Base-by-base conservation (phyloP, 1,140 invertebrate genomes). In the Gryon sp. region DNA sequence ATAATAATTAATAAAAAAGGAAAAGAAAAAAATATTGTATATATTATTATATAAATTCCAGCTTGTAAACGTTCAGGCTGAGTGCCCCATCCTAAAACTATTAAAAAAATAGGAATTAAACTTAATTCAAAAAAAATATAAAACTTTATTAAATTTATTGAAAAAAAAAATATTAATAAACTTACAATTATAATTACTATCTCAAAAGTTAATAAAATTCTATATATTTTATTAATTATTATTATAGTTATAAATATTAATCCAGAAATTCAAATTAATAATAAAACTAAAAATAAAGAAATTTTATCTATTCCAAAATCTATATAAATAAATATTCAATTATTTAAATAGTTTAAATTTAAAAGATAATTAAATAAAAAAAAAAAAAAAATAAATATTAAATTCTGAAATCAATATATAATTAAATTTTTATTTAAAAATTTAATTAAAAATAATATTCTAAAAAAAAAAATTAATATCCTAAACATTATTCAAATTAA, bases 121-220 rank as follows among this genome's bases (percentile, higher is more conserved):
- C 89, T 91, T 55, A 85, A 81, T 73, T 93, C 91, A 92, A 92
- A 92, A 90, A 90, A 91, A 84, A 92, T 87, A 90, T 92, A 93
- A 91, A 93, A 92, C 80, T 89, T 81, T 87, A 93, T 89, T 82
- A 92, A 89, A 89, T 81, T 85, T 90, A 92, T 91, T 70, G 88
- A 90, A 80, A 89, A 84, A 88, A 89, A 82, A 86, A 91, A 91
- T 82, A 90, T 86, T 74, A 91, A 66, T 82, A 92, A 84, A 80
- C 90, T 87, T 79, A 91, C 62, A 73, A 91, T 69, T 86, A 91
- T 75, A 90, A 84, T n/a, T 74, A 89, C 82, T 74, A 88, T 69
- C 26, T 40, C 6, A 41, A 43, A 12, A n/a, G 30, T 18, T 12
- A 62, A 60, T 4, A 60, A 52, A 8, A 7, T 30, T 34, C 20